A percentile compares a stretch with the other conserved stretches of the same genome.
Conservation (phyloP, 1,140 invertebrate species). For the Bicyclus anynana region DNA sequence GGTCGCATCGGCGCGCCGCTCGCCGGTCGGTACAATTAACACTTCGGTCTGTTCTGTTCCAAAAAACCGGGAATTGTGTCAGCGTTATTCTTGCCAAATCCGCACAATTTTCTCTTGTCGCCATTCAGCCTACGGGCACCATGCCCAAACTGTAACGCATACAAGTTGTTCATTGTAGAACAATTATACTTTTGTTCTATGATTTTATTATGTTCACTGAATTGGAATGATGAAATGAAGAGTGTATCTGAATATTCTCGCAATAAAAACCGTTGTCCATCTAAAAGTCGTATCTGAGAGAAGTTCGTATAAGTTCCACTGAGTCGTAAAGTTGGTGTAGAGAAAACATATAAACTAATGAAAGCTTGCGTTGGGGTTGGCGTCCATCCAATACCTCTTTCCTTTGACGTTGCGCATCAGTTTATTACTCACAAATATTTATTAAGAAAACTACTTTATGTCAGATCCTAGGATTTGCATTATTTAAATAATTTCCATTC, state of each 20-base stretch:
- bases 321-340: constrained; percentile 46
- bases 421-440: constrained; percentile 2
- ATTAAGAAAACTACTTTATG: constrained; percentile 4
- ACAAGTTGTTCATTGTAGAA: neutral
- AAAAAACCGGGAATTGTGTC: constrained; percentile 38
- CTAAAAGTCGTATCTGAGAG: constrained; percentile 40
- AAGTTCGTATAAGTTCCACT: constrained; percentile 46
- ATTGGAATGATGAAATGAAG: neutral
- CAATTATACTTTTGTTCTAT: constrained; percentile 4
- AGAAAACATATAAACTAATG: constrained; percentile 39
- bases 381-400: constrained; percentile 37
- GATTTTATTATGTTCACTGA: neutral
- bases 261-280: constrained; percentile 42
- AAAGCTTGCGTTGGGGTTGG: constrained; percentile 38
- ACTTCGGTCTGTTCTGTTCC: constrained; percentile 30
- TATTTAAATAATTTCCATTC: neutral
- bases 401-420: constrained; percentile 5
- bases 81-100: constrained; percentile 42
- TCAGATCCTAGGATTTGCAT: neutral
- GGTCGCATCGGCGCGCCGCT: constrained; percentile 28
- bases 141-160: constrained; percentile 34
- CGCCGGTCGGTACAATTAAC: constrained; percentile 47
- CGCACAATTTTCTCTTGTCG: constrained; percentile 24
- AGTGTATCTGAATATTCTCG: constrained; percentile 28
- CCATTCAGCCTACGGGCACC: constrained; percentile 31